Percentiles rank a stretch among this genome's conserved stretches.
phyloP scores from a whole-genome alignment of 2,888 invertebrate species.

The Trichopoda pennipes region DNA sequence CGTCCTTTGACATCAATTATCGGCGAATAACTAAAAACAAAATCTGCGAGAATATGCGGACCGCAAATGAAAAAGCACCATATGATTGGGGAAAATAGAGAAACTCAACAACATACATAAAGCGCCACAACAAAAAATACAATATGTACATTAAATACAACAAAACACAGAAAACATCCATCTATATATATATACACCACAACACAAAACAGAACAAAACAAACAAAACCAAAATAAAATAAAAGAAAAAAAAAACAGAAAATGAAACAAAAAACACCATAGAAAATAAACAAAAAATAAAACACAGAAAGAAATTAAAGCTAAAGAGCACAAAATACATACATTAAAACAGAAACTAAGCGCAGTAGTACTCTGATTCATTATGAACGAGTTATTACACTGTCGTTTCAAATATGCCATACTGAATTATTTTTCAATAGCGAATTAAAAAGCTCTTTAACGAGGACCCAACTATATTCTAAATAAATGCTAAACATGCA shows the following conservation, averaged over 20 bases:
- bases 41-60: constrained; percentile 79
- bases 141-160: constrained; percentile 49
- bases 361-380: constrained; percentile 16
- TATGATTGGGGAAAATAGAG: constrained; percentile 80
- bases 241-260: constrained; percentile 27
- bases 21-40: constrained; percentile 80
- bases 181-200: constrained; percentile 11
- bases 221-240: constrained; percentile 9
- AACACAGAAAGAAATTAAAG: constrained; percentile 51
- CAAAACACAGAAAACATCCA: constrained; percentile 18
- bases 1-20: constrained; percentile 81
- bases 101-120: constrained; percentile 77
- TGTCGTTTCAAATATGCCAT: background rate
- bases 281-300: constrained; percentile 58
- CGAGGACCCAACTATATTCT: background rate
- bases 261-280: constrained; percentile 42
- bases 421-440: too few species aligned
- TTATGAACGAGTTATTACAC: constrained; percentile 30
- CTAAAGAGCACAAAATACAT: constrained; percentile 30
- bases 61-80: constrained; percentile 79
- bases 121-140: constrained; percentile 71
- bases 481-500: too few species aligned
- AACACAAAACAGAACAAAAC: constrained; percentile 58
- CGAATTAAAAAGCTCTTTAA: too few species aligned
- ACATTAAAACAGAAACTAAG: constrained; percentile 43